Evolutionary conservation across 2,113 vertebrate genomes (phyloP).

Genomic region (Centrocercus urophasianus): DNA sequence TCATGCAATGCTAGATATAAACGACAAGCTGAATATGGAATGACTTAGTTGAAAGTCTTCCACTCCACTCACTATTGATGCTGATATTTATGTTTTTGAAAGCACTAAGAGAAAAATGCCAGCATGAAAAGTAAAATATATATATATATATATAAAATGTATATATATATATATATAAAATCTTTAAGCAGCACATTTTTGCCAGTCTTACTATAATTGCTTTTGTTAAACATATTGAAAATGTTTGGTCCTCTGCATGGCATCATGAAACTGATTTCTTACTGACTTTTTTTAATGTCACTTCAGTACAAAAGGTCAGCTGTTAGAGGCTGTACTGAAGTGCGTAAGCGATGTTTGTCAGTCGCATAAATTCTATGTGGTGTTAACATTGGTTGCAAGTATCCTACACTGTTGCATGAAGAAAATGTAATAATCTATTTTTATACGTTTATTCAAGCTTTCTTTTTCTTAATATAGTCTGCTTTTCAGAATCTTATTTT

Average conservation of each 20-base stretch:
- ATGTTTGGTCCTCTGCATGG: conserved; percentile 46
- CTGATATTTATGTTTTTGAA: conserved; percentile 14
- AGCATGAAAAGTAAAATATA: not conserved
- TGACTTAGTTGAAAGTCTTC: not conserved
- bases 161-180: too few relatives aligned
- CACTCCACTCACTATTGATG: conserved; percentile 12
- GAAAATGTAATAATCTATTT: not conserved
- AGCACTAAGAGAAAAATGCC: conserved; percentile 5
- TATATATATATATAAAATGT: too few relatives aligned
- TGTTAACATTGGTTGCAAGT: conserved; percentile 8
- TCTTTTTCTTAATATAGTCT: not conserved
- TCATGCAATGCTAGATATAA: not conserved
- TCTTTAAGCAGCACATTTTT: conserved; percentile 10
- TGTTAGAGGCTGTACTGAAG: conserved; percentile 31
- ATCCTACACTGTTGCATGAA: not conserved
- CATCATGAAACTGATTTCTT: conserved; percentile 47
- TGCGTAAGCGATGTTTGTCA: not conserved
- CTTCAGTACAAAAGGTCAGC: conserved; percentile 57
- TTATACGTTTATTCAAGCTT: not conserved
- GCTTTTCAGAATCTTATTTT: conserved; percentile 11
- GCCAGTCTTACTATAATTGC: conserved; percentile 8
- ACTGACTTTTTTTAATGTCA: conserved; percentile 35
- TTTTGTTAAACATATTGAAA: conserved; percentile 38
- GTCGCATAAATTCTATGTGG: not conserved
- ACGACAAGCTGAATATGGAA: not conserved